Base-by-base conservation (phyloP, 1,140 invertebrate genomes). In the Coenobita brevimanus region DNA sequence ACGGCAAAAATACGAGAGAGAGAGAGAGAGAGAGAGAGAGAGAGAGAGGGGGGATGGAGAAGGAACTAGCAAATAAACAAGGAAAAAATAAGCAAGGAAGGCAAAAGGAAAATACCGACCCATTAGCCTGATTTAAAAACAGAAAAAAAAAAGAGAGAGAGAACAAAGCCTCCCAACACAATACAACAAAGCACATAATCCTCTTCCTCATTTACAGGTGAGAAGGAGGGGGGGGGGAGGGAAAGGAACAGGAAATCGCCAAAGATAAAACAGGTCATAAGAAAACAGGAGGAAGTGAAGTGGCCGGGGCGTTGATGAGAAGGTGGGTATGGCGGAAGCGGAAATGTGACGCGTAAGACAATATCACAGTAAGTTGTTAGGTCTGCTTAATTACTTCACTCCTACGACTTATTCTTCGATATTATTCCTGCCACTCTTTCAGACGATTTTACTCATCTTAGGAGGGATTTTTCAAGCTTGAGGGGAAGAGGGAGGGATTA, bases 291-390 rank as follows among this genome's bases (percentile, higher is more conserved):
- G 41, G 27, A 24, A 50, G 75, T 24, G 75, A n/a, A n/a, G 27
- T 17, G 54, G 46, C 43, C 17, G 27, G 21, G 54, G 75, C 43
- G 43, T 24, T 2, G 30, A 24, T 50, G 13, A n/a, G 75, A 54
- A 6, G 3, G 75, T 50, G 27, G 27, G 3, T 57, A 57, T 13
- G n/a, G n/a, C 54, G n/a, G 54, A 8, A 30, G 27, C 27, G 27
- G 13, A 30, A 10, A 69, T 69, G 27, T 3, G 3, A 41, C 24
- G 43, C 73, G 38, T n/a, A 17, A 21, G 50, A 41, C 24, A 78
- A 78, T 50, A 78, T 43, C 41, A 78, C 1, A 78, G 43, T 36
- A 78, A 78, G 50, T 78, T 24, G 41, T 24, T 17, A 78, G n/a
- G n/a, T n/a, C n/a, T n/a, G n/a, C n/a, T n/a, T n/a, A n/a, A n/a